Conservation (phyloP, 92 coral and sea anemone genomes). For the Heliopora coerulea region DNA sequence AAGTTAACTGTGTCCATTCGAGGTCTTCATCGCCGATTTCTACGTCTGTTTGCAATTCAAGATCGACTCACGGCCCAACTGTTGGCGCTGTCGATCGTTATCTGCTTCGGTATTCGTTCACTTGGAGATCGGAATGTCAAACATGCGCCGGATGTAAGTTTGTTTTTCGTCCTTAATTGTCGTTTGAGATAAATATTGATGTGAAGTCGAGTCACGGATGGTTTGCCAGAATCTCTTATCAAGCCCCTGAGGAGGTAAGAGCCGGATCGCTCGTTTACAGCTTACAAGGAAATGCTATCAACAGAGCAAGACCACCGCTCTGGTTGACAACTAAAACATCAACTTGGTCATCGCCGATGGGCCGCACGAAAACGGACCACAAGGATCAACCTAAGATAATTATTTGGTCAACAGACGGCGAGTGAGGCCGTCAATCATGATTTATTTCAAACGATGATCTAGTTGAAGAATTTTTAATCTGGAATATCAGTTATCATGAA, state of each 20-base stretch:
- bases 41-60: not conserved
- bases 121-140: slow-evolving; percentile 19
- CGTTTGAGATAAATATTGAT: slow-evolving; percentile 28
- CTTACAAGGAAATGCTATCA: no score
- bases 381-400: not conserved
- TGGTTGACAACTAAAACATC: no score
- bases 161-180: slow-evolving; percentile 18
- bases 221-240: slow-evolving; percentile 22
- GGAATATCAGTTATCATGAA: not conserved
- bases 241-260: not conserved
- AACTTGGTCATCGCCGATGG: no score
- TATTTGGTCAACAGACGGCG: not conserved
- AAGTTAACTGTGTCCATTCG: no score
- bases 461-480: not conserved
- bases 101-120: slow-evolving; percentile 1
- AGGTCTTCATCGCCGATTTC: not conserved
- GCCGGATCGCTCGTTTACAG: not conserved
- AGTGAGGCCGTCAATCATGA: not conserved
- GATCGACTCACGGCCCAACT: not conserved
- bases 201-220: slow-evolving; percentile 21
- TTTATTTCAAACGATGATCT: not conserved
- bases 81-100: not conserved
- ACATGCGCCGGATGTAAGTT: slow-evolving; percentile 10
- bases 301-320: no score
- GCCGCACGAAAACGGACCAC: not conserved